Percentiles rank a stretch among this genome's conserved stretches.
phyloP scores from a whole-genome alignment of 2,797 vertebrate genomes.

The Dendrocincla fuliginosa region DNA sequence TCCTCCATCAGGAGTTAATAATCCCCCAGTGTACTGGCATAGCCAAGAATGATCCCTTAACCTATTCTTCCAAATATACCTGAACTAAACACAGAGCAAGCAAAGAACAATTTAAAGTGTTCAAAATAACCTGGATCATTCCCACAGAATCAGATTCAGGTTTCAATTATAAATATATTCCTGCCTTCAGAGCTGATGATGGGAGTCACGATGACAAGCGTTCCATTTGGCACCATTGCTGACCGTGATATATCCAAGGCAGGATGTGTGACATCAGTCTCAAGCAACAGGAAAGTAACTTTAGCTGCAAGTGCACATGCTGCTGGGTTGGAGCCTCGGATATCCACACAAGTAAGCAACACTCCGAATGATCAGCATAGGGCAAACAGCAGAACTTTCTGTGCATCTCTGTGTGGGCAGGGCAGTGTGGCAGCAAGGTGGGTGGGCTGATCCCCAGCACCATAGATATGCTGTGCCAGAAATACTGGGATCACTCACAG shows the following conservation, averaged over 20 bases:
- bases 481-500: background rate
- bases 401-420: rapidly evolving
- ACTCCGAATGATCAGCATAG: background rate
- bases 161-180: background rate
- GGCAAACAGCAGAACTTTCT: background rate
- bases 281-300: background rate
- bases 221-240: background rate
- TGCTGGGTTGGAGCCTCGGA: background rate
- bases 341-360: background rate
- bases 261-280: background rate
- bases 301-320: background rate
- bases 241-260: too few species aligned
- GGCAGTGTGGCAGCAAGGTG: rapidly evolving
- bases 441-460: rapidly evolving
- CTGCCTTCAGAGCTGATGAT: background rate
- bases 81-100: background rate
- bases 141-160: background rate
- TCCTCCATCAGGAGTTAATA: background rate
- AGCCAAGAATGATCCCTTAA: background rate
- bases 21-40: background rate
- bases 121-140: background rate
- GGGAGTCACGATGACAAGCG: background rate
- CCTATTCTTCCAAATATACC: background rate
- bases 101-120: background rate
- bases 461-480: background rate